Evolutionary conservation across 2,113 vertebrate species (phyloP).

Genomic region (Mirounga angustirostris): DNA sequence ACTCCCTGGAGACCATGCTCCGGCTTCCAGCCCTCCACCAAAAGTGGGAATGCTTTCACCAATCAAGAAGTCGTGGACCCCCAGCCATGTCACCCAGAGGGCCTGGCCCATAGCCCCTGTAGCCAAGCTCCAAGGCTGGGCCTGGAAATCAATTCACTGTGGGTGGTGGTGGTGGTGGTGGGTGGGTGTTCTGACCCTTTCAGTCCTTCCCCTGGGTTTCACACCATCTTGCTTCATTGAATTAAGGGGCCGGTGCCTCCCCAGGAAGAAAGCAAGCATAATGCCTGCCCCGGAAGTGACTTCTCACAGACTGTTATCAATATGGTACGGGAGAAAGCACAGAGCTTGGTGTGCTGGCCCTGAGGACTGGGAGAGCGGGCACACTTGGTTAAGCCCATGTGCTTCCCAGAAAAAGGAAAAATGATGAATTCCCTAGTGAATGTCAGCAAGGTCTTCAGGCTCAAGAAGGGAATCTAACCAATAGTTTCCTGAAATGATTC

Average conservation of each 20-base stretch:
- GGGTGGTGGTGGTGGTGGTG: neutral
- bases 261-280: neutral
- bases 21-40: neutral
- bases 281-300: neutral
- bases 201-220: neutral
- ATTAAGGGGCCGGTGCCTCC: neutral
- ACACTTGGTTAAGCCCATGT: neutral
- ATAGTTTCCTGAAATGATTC: neutral
- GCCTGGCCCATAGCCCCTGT: neutral
- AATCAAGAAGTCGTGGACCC: neutral
- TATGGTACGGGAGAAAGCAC: neutral
- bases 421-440: neutral
- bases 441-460: neutral
- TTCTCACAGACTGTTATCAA: conserved; percentile 35
- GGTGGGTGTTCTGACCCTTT: neutral
- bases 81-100: neutral
- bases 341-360: neutral
- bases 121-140: neutral
- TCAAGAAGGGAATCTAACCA: neutral
- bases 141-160: neutral
- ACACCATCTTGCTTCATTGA: neutral
- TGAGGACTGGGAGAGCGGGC: neutral
- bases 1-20: neutral
- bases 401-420: neutral
- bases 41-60: neutral